phyloP scores from a whole-genome alignment of 2,113 vertebrate genomes.

The Thymallus thymallus region DNA sequence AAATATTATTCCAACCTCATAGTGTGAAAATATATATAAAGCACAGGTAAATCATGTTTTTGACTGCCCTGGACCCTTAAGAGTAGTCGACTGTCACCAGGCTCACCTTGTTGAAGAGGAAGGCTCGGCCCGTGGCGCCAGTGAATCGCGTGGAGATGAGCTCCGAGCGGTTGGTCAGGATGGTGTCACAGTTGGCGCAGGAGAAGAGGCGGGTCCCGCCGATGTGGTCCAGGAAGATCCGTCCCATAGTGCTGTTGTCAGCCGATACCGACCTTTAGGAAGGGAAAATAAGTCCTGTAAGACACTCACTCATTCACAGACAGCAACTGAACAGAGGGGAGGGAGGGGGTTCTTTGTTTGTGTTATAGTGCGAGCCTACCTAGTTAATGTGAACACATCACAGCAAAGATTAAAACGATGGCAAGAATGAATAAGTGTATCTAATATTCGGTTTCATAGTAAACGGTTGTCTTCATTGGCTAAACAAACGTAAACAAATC shows the following conservation, averaged over 20 bases:
- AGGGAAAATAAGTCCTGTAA: not conserved
- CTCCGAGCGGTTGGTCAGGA: slow-evolving; percentile 95
- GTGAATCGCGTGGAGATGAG: slow-evolving; percentile 98
- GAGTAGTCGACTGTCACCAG: no score
- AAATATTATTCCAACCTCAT: no score
- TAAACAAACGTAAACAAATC: no score
- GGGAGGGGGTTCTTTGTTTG: not conserved
- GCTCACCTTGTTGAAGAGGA: slow-evolving; percentile 96
- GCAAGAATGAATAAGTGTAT: no score
- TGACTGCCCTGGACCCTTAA: no score
- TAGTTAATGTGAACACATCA: not conserved
- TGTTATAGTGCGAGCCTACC: no score
- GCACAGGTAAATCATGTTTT: no score
- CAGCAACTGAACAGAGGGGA: not conserved
- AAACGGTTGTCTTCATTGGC: no score
- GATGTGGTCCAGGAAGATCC: slow-evolving; percentile 97
- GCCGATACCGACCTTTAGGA: not conserved
- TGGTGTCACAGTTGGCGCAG: slow-evolving; percentile 97
- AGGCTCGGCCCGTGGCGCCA: slow-evolving; percentile 93
- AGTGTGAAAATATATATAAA: no score
- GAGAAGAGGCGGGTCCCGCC: slow-evolving; percentile 97
- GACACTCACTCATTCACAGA: not conserved
- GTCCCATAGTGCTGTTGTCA: slow-evolving; percentile 79
- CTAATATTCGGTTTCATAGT: no score
- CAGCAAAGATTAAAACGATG: not conserved